phyloP scores from a whole-genome alignment of 2,888 invertebrate species.

The Melitaea athalia region DNA sequence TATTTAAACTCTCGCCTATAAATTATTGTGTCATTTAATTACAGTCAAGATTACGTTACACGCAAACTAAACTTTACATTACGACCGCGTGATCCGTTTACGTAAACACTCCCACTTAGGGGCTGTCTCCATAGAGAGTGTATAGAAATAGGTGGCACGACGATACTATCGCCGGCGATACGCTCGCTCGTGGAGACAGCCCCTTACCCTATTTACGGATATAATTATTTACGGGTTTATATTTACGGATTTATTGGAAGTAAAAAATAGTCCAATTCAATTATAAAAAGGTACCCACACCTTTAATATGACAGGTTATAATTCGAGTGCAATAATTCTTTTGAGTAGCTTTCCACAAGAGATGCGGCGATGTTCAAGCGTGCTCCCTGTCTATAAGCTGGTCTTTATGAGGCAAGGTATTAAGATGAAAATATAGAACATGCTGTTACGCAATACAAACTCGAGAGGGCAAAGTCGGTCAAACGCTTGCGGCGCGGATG shows the following conservation, averaged over 20 bases:
- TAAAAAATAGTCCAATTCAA: too few species aligned
- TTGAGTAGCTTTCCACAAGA: neutral
- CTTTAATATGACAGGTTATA: neutral
- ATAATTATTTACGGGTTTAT: too few species aligned
- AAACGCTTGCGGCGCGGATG: neutral
- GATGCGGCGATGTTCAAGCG: neutral
- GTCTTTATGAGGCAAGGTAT: neutral
- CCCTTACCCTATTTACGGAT: too few species aligned
- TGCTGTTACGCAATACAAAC: constrained; percentile 7
- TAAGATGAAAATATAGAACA: constrained; percentile 1
- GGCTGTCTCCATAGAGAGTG: too few species aligned
- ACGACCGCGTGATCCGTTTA: neutral
- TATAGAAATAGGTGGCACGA: too few species aligned
- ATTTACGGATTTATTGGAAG: too few species aligned
- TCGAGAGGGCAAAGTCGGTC: constrained; percentile 4
- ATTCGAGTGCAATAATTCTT: neutral
- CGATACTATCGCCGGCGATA: too few species aligned
- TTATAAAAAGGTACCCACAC: too few species aligned
- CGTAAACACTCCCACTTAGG: too few species aligned
- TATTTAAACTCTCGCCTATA: neutral
- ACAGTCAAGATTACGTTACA: neutral
- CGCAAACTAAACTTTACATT: neutral
- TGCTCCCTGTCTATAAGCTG: neutral
- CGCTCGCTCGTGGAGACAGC: too few species aligned
- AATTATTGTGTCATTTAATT: neutral